Evolutionary conservation across 2,797 vertebrate genomes (phyloP).

Genomic region (Fistularia commersonii): DNA sequence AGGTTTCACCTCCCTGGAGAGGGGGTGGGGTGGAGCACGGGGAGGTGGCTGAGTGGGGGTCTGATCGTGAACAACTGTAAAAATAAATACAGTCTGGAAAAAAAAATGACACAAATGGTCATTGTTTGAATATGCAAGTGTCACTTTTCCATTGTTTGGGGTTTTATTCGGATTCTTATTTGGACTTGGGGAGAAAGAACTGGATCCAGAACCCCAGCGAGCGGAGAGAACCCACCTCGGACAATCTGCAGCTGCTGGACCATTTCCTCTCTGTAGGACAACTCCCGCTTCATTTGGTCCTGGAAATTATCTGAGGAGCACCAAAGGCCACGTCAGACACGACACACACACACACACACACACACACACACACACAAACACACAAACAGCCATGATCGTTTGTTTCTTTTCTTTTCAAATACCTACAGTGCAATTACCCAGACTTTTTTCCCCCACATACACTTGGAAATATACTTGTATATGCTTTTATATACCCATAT

Average conservation of each 20-base stretch:
- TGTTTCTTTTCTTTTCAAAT: too few relatives aligned
- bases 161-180: background rate
- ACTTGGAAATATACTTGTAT: too few relatives aligned
- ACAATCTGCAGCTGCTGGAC: conserved; percentile 98
- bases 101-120: conserved; percentile 16
- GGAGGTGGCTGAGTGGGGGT: too few relatives aligned
- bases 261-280: conserved; percentile 98
- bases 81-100: background rate
- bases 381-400: background rate
- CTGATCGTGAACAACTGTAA: background rate
- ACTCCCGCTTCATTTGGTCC: conserved; percentile 98
- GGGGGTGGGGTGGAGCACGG: too few relatives aligned
- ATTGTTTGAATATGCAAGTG: conserved; percentile 71
- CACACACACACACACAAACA: conserved; percentile 28
- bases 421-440: too few relatives aligned
- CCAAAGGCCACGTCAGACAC: conserved; percentile 49
- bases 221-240: conserved; percentile 79
- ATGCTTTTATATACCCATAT: too few relatives aligned
- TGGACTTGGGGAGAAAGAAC: conserved; percentile 1
- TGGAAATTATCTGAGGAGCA: conserved; percentile 93
- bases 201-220: conserved; percentile 19
- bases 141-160: conserved; percentile 60
- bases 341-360: conserved; percentile 24
- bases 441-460: too few relatives aligned
- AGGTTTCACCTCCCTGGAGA: conserved; percentile 38